Percentiles rank a stretch among this genome's conserved stretches.
phyloP scores from a whole-genome alignment of 2,797 vertebrate genomes.

The Sebastolobus altivelis region DNA sequence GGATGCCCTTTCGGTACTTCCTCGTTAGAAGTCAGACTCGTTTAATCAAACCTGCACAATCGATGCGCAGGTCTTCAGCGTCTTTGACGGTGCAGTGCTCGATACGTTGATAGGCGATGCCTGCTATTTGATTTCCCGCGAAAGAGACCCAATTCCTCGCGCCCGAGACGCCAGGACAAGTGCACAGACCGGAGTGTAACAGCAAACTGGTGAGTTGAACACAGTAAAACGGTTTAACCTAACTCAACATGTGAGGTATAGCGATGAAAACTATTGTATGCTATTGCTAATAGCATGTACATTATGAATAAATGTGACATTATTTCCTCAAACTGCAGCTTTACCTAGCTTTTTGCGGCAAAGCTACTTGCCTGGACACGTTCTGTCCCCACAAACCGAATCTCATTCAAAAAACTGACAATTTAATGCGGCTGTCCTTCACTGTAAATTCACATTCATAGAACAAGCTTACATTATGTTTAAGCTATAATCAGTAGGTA shows the following conservation, averaged over 20 bases:
- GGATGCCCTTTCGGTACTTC: not conserved
- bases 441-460: not conserved
- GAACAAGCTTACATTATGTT: not conserved
- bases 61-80: not conserved
- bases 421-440: not conserved
- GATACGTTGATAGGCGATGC: constrained; percentile 58
- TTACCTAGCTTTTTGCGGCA: not conserved
- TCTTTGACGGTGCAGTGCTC: accelerated
- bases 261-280: accelerated
- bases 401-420: not conserved
- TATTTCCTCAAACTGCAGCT: not conserved
- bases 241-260: accelerated
- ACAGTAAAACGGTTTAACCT: not conserved
- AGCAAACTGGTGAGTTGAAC: constrained; percentile 35
- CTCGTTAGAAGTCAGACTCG: constrained; percentile 32
- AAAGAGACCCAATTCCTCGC: constrained; percentile 58
- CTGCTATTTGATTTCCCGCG: constrained; percentile 81
- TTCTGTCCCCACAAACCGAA: not conserved
- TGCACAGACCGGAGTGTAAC: not conserved
- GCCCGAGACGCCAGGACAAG: not conserved
- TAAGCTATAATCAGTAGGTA: accelerated
- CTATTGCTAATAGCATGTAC: not conserved
- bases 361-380: not conserved
- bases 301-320: not conserved
- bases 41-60: constrained; percentile 28